Conservation (phyloP, 2,888 invertebrate genomes). For the Cybosia mesomella region DNA sequence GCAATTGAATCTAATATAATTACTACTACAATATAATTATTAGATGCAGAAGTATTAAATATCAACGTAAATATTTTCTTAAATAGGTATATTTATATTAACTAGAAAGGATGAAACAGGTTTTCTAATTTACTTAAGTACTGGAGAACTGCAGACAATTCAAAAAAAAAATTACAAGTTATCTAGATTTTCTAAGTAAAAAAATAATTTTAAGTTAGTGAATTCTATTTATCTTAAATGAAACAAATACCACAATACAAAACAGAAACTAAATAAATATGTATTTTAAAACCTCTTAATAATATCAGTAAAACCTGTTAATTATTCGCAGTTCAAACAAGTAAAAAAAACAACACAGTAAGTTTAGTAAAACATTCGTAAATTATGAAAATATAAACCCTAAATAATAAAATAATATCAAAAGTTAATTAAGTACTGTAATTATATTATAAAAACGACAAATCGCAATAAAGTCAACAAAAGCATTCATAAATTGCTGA, state of each 20-base stretch:
- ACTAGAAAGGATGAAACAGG: background rate
- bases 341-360: too few relatives aligned
- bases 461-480: constrained; percentile 77
- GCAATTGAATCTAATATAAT: constrained; percentile 34
- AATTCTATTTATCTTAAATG: too few relatives aligned
- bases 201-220: too few relatives aligned
- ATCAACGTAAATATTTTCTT: background rate
- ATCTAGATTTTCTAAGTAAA: background rate
- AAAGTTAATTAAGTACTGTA: constrained; percentile 55
- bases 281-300: too few relatives aligned
- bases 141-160: background rate
- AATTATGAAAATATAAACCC: background rate
- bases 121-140: background rate
- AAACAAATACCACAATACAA: too few relatives aligned
- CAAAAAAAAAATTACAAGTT: background rate
- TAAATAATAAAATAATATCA: constrained; percentile 19
- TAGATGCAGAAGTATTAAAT: background rate
- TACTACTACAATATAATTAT: constrained; percentile 37
- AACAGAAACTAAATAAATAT: too few relatives aligned
- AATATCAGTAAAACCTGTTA: too few relatives aligned
- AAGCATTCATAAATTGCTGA: constrained; percentile 79
- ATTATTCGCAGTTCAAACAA: too few relatives aligned
- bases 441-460: constrained; percentile 69
- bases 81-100: too few relatives aligned
- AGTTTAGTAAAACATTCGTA: background rate